Base-by-base conservation (phyloP, 1,140 invertebrate species). In the Littorina saxatilis region DNA sequence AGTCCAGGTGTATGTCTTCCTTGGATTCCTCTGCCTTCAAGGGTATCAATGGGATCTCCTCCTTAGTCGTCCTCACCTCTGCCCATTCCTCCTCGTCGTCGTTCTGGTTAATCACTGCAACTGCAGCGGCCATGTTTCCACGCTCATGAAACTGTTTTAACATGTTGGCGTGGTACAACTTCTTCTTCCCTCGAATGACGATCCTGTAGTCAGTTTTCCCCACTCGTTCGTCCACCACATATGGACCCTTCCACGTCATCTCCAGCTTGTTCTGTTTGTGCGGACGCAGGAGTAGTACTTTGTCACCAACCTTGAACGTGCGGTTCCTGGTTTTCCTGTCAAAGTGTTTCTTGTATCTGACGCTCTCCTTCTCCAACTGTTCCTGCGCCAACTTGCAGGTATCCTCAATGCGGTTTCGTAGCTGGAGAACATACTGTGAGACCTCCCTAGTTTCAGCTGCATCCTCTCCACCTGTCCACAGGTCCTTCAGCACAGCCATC, bases 381-480 rank as follows among this genome's bases (percentile, higher is more conserved):
- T 76, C 20, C 27, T 74, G 75, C 2, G 74, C 84, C 17, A 83
- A n/a, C 3, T 66, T 37, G 68, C 75, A 79, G 5, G 79, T 78
- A 2, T 81, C 43, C 43, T 81, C 84, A 15, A 82, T 52, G 0
- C 35, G 52, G 11, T 80, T 20, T 77, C 73, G 50, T 17, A 87
- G 32, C 23, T 86, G 81, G 17, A 79, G 15, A 23, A 87, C 76
- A 78, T 86, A 86, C 73, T 87, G 82, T 40, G 82, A 85, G 4
- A 63, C 78, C 27, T 55, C 85, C 61, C 84, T 81, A 0, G 83
- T 74, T 23, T 83, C 86, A 13, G 43, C 32, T 35, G 52, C 58
- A 72, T 81, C 52, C 4, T 72, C 50, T 40, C 83, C 76, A 7
- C 47, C 17, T 15, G 87, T 80, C 85, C 82, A 87, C 75, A 86